Evolutionary conservation across 2,888 invertebrate species (phyloP).

Genomic region (Eudemis profundana): DNA sequence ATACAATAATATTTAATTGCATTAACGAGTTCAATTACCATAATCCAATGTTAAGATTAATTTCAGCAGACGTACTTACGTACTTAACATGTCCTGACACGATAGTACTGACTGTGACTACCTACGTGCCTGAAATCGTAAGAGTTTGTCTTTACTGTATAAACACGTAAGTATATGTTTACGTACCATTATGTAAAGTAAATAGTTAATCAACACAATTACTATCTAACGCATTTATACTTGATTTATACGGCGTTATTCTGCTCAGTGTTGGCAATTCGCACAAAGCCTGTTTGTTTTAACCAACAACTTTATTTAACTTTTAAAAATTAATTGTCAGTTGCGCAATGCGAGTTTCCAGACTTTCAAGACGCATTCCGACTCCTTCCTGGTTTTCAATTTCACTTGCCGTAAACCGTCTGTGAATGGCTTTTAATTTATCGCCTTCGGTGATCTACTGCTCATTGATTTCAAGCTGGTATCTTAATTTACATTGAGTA

Average conservation of each 20-base stretch:
- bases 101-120: too few species aligned
- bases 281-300: conserved; percentile 30
- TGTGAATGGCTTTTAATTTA: conserved; percentile 22
- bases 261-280: conserved; percentile 25
- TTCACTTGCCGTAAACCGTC: conserved; percentile 14
- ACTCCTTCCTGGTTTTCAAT: conserved; percentile 22
- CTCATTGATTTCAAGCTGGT: too few species aligned
- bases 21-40: too few species aligned
- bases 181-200: conserved; percentile 13
- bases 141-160: not conserved
- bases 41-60: too few species aligned
- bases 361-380: too few species aligned
- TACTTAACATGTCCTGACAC: too few species aligned
- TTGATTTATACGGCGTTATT: conserved; percentile 26
- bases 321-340: conserved; percentile 9
- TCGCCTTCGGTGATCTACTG: conserved; percentile 5
- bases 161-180: not conserved
- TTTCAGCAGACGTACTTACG: too few species aligned
- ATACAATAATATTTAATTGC: too few species aligned
- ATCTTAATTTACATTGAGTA: too few species aligned
- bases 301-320: conserved; percentile 16
- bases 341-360: not conserved
- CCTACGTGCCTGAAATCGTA: not conserved
- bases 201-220: conserved; percentile 23
- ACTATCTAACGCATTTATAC: conserved; percentile 28